Conservation (phyloP, 2,888 invertebrate species). For the Tricholauxania praeusta region DNA sequence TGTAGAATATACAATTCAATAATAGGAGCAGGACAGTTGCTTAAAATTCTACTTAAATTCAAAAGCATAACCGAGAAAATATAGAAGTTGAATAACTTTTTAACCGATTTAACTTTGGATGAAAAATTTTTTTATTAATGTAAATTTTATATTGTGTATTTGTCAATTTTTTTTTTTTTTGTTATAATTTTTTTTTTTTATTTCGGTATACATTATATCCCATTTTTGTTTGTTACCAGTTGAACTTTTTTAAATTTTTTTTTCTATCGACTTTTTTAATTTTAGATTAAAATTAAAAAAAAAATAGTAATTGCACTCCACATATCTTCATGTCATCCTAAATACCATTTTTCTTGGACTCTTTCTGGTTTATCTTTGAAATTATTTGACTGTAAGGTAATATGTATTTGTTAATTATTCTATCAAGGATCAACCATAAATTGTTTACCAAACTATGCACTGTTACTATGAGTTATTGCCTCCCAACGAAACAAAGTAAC, state of each 20-base stretch:
- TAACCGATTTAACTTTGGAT: conserved; percentile 25
- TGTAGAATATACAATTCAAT: too few relatives aligned
- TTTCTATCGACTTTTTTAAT: conserved; percentile 29
- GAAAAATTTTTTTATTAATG: background rate
- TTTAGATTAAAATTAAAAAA: conserved; percentile 40
- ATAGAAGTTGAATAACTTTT: conserved; percentile 4
- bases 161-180: conserved; percentile 32
- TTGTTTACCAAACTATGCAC: too few relatives aligned
- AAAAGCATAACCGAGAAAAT: conserved; percentile 1
- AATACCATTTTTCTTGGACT: too few relatives aligned
- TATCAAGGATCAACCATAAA: too few relatives aligned
- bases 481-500: too few relatives aligned
- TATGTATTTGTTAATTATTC: too few relatives aligned
- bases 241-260: conserved; percentile 1
- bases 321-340: too few relatives aligned
- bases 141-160: background rate
- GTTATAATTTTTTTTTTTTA: conserved; percentile 41
- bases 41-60: background rate
- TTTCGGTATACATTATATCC: conserved; percentile 66
- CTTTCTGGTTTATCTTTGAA: too few relatives aligned
- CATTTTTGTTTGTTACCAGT: conserved; percentile 26
- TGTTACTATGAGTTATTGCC: too few relatives aligned
- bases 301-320: too few relatives aligned
- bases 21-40: too few relatives aligned
- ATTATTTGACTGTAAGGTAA: too few relatives aligned